Conservation (phyloP, 1,140 invertebrate species). For the Oryctes rhinoceros region DNA sequence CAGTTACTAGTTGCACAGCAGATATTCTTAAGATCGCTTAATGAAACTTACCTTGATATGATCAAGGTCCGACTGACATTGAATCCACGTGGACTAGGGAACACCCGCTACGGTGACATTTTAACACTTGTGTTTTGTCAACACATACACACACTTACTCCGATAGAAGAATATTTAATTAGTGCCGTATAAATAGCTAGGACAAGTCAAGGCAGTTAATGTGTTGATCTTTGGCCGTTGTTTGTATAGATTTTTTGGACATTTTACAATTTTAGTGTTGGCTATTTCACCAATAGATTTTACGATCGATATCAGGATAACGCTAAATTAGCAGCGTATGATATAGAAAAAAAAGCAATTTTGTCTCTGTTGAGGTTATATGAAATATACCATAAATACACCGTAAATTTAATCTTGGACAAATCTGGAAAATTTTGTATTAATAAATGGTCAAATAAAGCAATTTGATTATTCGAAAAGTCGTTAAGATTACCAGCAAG, state of each 20-base stretch:
- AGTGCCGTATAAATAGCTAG: slow-evolving; percentile 25
- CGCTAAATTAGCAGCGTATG: no score
- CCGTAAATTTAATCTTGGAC: no score
- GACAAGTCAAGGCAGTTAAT: slow-evolving; percentile 16
- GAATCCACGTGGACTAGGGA: slow-evolving; percentile 41
- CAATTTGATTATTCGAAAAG: no score
- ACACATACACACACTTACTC: slow-evolving; percentile 15
- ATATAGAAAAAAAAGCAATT: no score
- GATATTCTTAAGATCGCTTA: slow-evolving; percentile 35
- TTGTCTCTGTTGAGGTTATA: no score
- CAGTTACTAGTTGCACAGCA: slow-evolving; percentile 13
- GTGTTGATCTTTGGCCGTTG: slow-evolving; percentile 16
- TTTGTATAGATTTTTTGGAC: slow-evolving; percentile 27
- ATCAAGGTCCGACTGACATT: slow-evolving; percentile 44
- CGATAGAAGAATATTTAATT: slow-evolving; percentile 33
- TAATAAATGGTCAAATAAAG: no score
- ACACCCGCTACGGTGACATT: slow-evolving; percentile 39
- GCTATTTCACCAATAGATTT: neutral
- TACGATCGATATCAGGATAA: no score
- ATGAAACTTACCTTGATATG: slow-evolving; percentile 37
- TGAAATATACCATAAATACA: no score
- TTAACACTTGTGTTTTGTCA: slow-evolving; percentile 37
- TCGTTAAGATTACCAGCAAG: no score
- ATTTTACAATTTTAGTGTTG: neutral
- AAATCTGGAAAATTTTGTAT: no score